These are phyloP conservation scores for Strigamia crassipes DNA, from an alignment of 2,888 invertebrate species.

Conservation along the genomic window DNA sequence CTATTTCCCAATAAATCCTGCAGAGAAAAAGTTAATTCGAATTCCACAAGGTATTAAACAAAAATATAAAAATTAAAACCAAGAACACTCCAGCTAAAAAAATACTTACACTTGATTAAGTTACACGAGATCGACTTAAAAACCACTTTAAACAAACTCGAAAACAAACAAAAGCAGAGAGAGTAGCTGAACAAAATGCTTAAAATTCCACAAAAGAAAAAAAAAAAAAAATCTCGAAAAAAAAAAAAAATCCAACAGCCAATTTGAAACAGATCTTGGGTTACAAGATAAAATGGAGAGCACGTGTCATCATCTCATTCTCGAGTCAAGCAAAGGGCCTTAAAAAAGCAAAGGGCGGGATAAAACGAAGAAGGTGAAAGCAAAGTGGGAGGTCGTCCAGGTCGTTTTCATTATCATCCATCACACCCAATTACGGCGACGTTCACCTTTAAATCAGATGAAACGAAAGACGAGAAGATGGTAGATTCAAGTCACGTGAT, in stretches of 20 bases:
- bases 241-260: neutral
- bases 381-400: neutral
- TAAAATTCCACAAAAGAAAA: neutral
- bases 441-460: conserved; percentile 36
- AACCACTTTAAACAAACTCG: neutral
- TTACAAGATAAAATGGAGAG: conserved; percentile 32
- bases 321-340: neutral
- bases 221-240: neutral
- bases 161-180: neutral
- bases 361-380: neutral
- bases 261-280: conserved; percentile 14
- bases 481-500: conserved; percentile 29
- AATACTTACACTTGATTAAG: neutral
- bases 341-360: conserved; percentile 6
- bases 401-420: conserved; percentile 40
- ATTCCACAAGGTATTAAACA: too few relatives aligned
- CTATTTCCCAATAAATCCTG: too few relatives aligned
- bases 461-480: conserved; percentile 17
- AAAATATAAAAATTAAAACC: too few relatives aligned
- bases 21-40: too few relatives aligned
- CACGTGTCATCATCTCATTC: conserved; percentile 33
- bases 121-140: conserved; percentile 4
- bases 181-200: neutral
- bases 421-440: conserved; percentile 29
- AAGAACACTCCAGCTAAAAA: neutral